Evolutionary conservation across 2,113 vertebrate genomes (phyloP).

Genomic region (Istiophorus platypterus): DNA sequence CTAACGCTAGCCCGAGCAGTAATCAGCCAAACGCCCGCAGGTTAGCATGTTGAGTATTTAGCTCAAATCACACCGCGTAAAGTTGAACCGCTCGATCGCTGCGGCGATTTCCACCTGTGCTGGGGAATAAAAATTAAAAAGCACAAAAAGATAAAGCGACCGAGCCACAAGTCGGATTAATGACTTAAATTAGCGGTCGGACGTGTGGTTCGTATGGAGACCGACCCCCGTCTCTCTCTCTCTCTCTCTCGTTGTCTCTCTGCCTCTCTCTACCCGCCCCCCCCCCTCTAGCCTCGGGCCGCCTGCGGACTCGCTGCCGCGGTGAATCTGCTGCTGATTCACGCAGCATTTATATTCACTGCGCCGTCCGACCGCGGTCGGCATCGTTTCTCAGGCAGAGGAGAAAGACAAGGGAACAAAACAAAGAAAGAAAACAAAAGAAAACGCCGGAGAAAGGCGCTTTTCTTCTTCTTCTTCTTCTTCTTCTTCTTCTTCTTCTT

Average conservation of each 20-base stretch:
- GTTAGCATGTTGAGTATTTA: background rate
- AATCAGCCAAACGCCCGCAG: background rate
- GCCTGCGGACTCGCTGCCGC: constrained; percentile 18
- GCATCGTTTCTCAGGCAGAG: no score
- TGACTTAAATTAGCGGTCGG: background rate
- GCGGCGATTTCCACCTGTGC: background rate
- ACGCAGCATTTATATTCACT: constrained; percentile 66
- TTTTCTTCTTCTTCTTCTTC: no score
- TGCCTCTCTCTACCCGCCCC: background rate
- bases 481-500: background rate
- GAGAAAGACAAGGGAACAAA: no score
- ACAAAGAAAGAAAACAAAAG: no score
- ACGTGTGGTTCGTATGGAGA: constrained; percentile 70
- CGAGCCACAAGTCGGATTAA: background rate
- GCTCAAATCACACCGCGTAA: background rate
- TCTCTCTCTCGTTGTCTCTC: background rate
- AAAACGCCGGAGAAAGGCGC: no score
- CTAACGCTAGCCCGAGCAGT: background rate
- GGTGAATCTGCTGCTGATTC: constrained; percentile 59
- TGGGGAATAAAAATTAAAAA: no score
- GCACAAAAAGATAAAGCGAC: no score
- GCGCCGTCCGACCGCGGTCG: constrained; percentile 34
- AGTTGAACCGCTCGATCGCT: no score
- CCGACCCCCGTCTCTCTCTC: background rate
- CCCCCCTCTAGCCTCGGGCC: background rate